Evolutionary conservation across 2,888 invertebrate genomes (phyloP).

Genomic region (Heliconius cydno): DNA sequence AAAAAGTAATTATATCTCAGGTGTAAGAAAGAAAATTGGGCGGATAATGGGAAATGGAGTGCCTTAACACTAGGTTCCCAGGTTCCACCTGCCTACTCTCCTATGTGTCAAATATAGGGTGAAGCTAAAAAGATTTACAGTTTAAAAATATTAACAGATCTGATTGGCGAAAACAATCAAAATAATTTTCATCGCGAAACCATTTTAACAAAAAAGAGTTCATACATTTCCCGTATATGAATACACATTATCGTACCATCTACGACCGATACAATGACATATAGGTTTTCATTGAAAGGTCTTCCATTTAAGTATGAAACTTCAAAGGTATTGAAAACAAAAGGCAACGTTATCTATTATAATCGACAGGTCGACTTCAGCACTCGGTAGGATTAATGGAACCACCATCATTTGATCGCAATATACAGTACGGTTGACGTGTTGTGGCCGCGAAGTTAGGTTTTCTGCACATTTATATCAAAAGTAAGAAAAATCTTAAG

Average conservation of each 20-base stretch:
- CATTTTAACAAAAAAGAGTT: background rate
- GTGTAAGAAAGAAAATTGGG: too few relatives aligned
- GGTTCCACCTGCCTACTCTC: too few relatives aligned
- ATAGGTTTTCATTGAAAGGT: slow-evolving; percentile 8
- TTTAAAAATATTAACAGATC: background rate
- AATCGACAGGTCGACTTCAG: slow-evolving; percentile 15
- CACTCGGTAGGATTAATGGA: slow-evolving; percentile 16
- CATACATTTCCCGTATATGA: background rate
- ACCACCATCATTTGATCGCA: slow-evolving; percentile 6
- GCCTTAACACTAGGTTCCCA: too few relatives aligned
- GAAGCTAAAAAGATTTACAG: background rate
- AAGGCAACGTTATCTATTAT: slow-evolving; percentile 22
- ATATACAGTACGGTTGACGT: background rate
- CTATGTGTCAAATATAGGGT: background rate
- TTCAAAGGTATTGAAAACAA: slow-evolving; percentile 23
- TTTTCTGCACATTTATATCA: background rate
- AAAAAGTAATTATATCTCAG: too few relatives aligned
- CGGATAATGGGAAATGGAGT: too few relatives aligned
- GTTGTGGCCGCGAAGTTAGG: background rate
- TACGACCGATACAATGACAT: slow-evolving; percentile 3
- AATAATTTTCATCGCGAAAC: background rate
- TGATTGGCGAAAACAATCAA: background rate
- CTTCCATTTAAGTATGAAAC: slow-evolving; percentile 14
- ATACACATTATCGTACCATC: background rate
- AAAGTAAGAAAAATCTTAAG: background rate